Conservation (phyloP, 2,888 invertebrate genomes). For the Ormyrus pomaceus region DNA sequence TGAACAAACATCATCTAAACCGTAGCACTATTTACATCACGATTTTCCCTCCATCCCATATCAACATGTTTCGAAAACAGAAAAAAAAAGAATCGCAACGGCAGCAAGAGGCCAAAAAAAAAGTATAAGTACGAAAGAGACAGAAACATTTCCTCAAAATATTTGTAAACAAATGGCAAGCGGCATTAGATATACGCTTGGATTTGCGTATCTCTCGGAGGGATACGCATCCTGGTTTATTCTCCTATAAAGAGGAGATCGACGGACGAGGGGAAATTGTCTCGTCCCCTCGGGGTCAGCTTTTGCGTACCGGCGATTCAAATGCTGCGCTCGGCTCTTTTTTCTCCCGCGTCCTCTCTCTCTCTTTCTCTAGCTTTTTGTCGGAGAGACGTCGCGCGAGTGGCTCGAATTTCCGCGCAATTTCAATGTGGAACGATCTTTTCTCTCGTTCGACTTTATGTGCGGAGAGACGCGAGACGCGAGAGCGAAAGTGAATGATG, state of each 20-base stretch:
- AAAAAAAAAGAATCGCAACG: not conserved
- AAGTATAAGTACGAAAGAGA: not conserved
- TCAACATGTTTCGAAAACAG: not conserved
- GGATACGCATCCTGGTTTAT: conserved; percentile 28
- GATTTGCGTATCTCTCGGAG: conserved; percentile 21
- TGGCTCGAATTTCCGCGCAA: conserved; percentile 35
- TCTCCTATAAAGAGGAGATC: conserved; percentile 43
- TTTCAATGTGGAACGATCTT: conserved; percentile 27
- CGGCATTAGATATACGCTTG: conserved; percentile 17
- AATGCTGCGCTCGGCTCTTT: conserved; percentile 6
- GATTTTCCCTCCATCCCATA: no score
- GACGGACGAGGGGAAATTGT: conserved; percentile 41
- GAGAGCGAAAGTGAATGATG: conserved; percentile 36
- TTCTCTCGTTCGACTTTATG: conserved; percentile 31
- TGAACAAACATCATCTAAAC: no score
- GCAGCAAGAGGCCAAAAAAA: not conserved
- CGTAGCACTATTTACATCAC: no score
- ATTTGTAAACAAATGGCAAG: conserved; percentile 49
- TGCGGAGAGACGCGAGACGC: not conserved
- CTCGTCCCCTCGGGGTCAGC: conserved; percentile 38
- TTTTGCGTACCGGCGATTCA: conserved; percentile 11
- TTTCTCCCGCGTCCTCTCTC: not conserved
- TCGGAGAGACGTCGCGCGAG: not conserved
- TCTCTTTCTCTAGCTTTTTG: conserved; percentile 21
- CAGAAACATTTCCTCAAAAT: conserved; percentile 35